Evolutionary conservation across 2,113 vertebrate genomes (phyloP), one percentile per base, ranked within the genome.

Genomic region (Cichladusa arquata): DNA sequence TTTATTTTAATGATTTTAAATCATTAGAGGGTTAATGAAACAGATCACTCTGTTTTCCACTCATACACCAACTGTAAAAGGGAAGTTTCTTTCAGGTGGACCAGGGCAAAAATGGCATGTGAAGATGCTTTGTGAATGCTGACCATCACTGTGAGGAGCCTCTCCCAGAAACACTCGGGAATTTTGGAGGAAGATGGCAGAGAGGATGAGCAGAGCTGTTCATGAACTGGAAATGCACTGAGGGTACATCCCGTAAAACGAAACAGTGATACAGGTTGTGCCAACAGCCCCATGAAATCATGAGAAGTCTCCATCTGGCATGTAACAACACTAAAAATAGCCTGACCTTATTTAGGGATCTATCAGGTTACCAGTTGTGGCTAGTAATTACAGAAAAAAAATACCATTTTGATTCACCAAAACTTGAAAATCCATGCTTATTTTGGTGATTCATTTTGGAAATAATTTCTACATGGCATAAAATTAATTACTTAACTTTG

Each of bases 161-260:
- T 44, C 33, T 14, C 25, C 56, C 12, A 17, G 45, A 57, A 74
- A 58, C 31, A 77, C 28, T 45, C 20, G 14, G n/a, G 29, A 66
- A 57, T 58, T 47, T 25, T 58, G n/a, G 42, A 92, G 20, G 36
- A 91, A 71, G 51, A 60, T 33, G 24, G 36, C n/a, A 76, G 44
- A 50, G n/a, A 62, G 31, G n/a, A 85, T 34, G 33, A 51, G 28
- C 36, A 61, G 42, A 33, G 18, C 10, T 38, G 12, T 12, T 58
- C 50, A 6, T 50, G 45, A 86, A 76, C 8, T 29, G 17, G 57
- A 87, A 90, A 62, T 33, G 34, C 19, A 57, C 1, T 14, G 17
- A 48, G 58, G 34, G 42, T 38, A 57, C 14, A 26, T 13, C 12
- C 6, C 0, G 0, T 57, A 44, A 85, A 89, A 65, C 0, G 2